Evolutionary conservation across 2,113 vertebrate genomes (phyloP).

Genomic region (Nycticorax nycticorax): DNA sequence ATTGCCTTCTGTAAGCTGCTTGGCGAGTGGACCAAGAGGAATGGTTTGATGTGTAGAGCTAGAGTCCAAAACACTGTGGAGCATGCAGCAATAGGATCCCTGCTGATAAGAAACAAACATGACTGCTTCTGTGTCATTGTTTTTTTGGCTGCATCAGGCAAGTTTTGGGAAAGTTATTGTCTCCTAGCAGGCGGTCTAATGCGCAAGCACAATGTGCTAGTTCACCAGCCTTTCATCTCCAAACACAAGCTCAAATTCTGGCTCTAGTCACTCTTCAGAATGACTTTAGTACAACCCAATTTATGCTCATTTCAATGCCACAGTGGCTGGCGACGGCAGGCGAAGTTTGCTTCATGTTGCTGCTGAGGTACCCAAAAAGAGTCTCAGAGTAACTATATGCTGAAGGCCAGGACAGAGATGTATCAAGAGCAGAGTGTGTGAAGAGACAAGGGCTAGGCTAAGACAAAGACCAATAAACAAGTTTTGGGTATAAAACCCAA

Average conservation of each 20-base stretch:
- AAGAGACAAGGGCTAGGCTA: neutral
- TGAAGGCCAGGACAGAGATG: neutral
- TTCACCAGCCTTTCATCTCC: neutral
- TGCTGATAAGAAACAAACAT: slow-evolving; percentile 47
- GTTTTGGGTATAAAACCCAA: neutral
- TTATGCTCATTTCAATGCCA: neutral
- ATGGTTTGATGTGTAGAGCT: neutral
- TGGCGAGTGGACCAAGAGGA: slow-evolving; percentile 28
- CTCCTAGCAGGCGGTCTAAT: neutral
- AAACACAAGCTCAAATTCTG: neutral
- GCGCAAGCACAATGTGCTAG: neutral
- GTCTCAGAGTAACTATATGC: rapidly evolving
- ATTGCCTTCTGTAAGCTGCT: slow-evolving; percentile 46
- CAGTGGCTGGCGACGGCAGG: rapidly evolving
- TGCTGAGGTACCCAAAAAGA: neutral
- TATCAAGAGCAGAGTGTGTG: neutral
- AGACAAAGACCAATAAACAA: neutral
- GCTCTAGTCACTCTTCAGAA: neutral
- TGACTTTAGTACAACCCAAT: neutral
- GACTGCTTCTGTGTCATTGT: slow-evolving; percentile 27
- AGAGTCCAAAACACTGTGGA: slow-evolving; percentile 32
- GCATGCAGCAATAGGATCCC: slow-evolving; percentile 30
- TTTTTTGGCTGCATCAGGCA: slow-evolving; percentile 39
- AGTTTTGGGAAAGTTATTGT: slow-evolving; percentile 43
- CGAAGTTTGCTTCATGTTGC: neutral